These are phyloP conservation scores for Acanthosepion pharaonis DNA, from an alignment of 2,888 invertebrate species.

Conservation along the genomic window DNA sequence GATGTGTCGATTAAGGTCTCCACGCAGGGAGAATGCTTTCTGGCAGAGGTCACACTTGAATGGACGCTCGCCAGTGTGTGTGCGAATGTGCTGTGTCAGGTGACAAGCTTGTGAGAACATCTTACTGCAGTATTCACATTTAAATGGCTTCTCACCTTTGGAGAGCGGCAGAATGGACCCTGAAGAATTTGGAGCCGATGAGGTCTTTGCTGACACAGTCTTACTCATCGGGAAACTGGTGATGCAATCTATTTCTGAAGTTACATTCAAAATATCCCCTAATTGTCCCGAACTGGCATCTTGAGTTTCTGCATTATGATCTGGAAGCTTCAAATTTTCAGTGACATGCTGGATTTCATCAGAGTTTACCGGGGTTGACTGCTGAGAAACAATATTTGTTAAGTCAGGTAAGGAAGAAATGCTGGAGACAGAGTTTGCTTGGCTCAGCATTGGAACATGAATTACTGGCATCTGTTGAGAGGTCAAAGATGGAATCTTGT, in stretches of 20 bases:
- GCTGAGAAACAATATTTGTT: neutral
- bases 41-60: slow-evolving; percentile 39
- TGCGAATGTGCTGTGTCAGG: slow-evolving; percentile 42
- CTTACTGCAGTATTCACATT: slow-evolving; percentile 40
- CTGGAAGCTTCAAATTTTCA: neutral
- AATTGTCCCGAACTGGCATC: neutral
- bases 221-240: neutral
- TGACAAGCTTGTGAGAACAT: slow-evolving; percentile 41
- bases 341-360: neutral
- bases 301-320: neutral
- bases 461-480: neutral
- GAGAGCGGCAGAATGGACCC: neutral
- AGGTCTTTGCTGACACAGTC: neutral
- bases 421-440: neutral
- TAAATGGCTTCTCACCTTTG: slow-evolving; percentile 6
- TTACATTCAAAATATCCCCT: neutral
- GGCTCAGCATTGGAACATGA: neutral
- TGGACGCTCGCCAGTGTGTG: neutral
- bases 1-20: slow-evolving; percentile 38
- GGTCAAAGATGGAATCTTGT: neutral
- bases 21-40: slow-evolving; percentile 5
- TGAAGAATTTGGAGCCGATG: neutral
- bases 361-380: neutral
- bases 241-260: neutral
- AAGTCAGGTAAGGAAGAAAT: neutral